A percentile compares a stretch with the other conserved stretches of the same genome.
Conservation (phyloP, 2,888 invertebrate genomes). For the Miltochrista miniata region DNA sequence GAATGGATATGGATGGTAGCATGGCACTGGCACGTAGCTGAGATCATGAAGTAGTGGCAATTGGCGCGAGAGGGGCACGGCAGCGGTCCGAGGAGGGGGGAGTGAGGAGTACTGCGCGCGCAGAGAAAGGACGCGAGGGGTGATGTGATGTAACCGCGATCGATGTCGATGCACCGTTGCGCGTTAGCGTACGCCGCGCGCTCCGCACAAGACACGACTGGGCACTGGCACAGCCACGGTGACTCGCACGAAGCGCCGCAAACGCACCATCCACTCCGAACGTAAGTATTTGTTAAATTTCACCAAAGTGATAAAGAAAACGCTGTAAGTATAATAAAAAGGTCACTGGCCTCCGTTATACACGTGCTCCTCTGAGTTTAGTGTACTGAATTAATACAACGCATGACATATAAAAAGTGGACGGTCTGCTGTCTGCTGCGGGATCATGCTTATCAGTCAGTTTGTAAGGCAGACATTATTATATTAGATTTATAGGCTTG, state of each 20-base stretch:
- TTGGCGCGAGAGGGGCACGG: conserved; percentile 58
- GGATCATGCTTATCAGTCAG: neutral
- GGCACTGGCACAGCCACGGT: no score
- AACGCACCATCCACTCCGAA: neutral
- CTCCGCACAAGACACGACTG: conserved; percentile 7
- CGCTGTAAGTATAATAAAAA: conserved; percentile 21
- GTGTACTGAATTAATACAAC: neutral
- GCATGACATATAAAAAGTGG: no score
- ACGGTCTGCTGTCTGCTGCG: no score
- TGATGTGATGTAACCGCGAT: conserved; percentile 83
- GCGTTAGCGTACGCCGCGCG: conserved; percentile 25
- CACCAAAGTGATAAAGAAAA: conserved; percentile 3
- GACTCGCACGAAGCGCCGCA: neutral
- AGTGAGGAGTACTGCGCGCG: conserved; percentile 70
- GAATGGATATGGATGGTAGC: conserved; percentile 80
- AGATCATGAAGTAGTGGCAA: conserved; percentile 62
- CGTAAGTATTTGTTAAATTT: neutral
- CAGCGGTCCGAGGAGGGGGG: conserved; percentile 35
- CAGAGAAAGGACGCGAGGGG: conserved; percentile 80
- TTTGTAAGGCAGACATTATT: no score
- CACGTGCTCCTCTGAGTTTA: conserved; percentile 51
- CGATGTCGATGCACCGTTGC: conserved; percentile 80
- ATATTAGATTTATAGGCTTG: no score
- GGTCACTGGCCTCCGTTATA: conserved; percentile 60
- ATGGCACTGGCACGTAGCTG: conserved; percentile 61